phyloP scores from a whole-genome alignment of 1,140 invertebrate genomes.

The Frieseomelitta varia region DNA sequence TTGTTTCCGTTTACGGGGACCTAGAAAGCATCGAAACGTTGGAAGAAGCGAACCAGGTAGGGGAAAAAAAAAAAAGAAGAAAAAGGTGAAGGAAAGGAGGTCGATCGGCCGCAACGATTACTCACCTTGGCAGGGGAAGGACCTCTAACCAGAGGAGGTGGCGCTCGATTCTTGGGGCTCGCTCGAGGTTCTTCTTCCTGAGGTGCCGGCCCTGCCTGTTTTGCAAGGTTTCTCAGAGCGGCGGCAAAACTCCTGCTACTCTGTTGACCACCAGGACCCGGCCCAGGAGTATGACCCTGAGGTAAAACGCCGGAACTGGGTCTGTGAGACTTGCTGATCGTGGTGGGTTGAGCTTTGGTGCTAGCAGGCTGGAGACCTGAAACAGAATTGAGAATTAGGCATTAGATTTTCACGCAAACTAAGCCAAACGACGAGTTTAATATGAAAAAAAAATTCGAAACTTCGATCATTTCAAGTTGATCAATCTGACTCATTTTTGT shows the following conservation, averaged over 20 bases:
- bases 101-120: constrained; percentile 33
- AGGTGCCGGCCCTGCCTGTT: constrained; percentile 87
- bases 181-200: constrained; percentile 78
- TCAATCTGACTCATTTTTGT: no score
- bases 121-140: constrained; percentile 80
- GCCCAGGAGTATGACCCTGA: constrained; percentile 81
- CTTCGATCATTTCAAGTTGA: no score
- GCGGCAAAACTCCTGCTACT: constrained; percentile 86
- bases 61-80: background rate
- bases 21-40: no score
- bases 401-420: background rate
- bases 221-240: constrained; percentile 90
- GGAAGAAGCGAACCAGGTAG: no score
- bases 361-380: constrained; percentile 79
- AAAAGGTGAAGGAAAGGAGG: background rate
- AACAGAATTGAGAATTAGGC: constrained; percentile 39
- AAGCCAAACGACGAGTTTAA: no score
- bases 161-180: constrained; percentile 79
- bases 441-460: no score
- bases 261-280: constrained; percentile 80
- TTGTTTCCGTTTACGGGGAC: background rate
- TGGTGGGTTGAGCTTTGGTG: constrained; percentile 76
- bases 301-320: constrained; percentile 79
- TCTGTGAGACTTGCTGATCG: constrained; percentile 79
- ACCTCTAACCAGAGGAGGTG: constrained; percentile 79